Base-by-base conservation (phyloP, 2,797 vertebrate genomes). In the Nasua narica region DNA sequence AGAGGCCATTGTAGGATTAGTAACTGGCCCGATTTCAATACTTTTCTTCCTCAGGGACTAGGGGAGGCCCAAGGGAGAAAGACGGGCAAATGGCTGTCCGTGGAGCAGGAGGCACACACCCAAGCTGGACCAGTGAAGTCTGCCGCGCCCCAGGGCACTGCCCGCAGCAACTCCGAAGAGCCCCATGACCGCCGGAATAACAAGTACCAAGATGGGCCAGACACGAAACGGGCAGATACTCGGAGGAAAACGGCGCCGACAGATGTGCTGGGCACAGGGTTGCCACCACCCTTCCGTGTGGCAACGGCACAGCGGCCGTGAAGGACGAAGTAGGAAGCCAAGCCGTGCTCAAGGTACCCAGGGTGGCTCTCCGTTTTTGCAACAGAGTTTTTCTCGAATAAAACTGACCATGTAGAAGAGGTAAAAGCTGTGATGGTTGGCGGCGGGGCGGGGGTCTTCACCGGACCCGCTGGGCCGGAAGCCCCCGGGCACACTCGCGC, bases 121-220 rank as follows among this genome's bases (percentile, higher is more conserved):
- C n/a, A 5, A 21, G n/a, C 32, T 3, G 60, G 2, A 1, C 11
- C 2, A 21, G 18, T 11, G 14, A 32, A 29, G 27, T 58, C 21
- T 32, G 13, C 60, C n/a, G 7, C 19, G 7, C 62, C 62, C 62
- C 62, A 7, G n/a, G 35, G n/a, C 5, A 7, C 11, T 3, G 69
- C 21, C 12, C 0, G 1, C 0, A 25, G 37, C 69, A 25, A 7
- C 6, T 25, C 25, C 69, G 5, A 3, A 25, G 37, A 3, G 7
- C 37, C 3, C 37, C 70, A 43, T 15, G 6, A 3, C n/a, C 19
- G 4, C 10, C 18, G 10, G 18, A 35, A 11, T 35, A 5, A 35
- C 16, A 35, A 35, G 18, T 10, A 35, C n/a, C 65, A 21, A 35
- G 10, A 35, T 21, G 65, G n/a, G 65, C 21, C 65, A 67, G 37